These are phyloP conservation scores for Pogonocichla stellata DNA, from an alignment of 2,113 vertebrate genomes.

Conservation along the genomic window DNA sequence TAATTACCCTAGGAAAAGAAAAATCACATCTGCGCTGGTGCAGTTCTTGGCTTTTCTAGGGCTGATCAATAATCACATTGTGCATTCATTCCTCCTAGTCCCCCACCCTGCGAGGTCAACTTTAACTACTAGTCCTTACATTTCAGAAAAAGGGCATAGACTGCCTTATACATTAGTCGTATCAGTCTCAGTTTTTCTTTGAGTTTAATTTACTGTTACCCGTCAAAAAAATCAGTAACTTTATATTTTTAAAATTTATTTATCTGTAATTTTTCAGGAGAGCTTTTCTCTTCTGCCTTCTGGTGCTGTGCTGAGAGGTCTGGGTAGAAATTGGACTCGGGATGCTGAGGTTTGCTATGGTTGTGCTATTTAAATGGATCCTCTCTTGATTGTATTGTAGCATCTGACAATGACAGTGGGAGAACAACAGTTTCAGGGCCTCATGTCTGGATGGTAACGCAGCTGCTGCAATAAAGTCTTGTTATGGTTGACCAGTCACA, in stretches of 20 bases:
- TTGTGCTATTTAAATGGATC: conserved; percentile 34
- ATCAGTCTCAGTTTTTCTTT: not conserved
- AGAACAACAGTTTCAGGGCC: not conserved
- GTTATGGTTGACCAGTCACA: not conserved
- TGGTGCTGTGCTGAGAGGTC: not conserved
- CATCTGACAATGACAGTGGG: conserved; percentile 25
- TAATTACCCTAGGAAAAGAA: not conserved
- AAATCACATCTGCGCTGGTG: not conserved
- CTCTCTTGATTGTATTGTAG: conserved; percentile 20
- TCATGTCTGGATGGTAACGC: not conserved
- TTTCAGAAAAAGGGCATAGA: not conserved
- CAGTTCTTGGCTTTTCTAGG: conserved; percentile 22
- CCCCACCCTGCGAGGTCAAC: not conserved
- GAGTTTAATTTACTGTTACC: not conserved
- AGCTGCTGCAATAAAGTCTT: conserved; percentile 6
- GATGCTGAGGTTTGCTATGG: not conserved
- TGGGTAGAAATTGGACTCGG: not conserved
- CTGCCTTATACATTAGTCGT: not conserved
- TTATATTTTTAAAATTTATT: not conserved
- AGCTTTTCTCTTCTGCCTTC: not conserved
- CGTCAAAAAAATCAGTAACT: not conserved
- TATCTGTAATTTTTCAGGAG: not conserved
- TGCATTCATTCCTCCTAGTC: conserved; percentile 5
- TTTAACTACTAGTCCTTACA: conserved; percentile 20
- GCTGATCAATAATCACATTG: conserved; percentile 42